Evolutionary conservation across 1,140 invertebrate species (phyloP).

Genomic region (Cephus cinctus): DNA sequence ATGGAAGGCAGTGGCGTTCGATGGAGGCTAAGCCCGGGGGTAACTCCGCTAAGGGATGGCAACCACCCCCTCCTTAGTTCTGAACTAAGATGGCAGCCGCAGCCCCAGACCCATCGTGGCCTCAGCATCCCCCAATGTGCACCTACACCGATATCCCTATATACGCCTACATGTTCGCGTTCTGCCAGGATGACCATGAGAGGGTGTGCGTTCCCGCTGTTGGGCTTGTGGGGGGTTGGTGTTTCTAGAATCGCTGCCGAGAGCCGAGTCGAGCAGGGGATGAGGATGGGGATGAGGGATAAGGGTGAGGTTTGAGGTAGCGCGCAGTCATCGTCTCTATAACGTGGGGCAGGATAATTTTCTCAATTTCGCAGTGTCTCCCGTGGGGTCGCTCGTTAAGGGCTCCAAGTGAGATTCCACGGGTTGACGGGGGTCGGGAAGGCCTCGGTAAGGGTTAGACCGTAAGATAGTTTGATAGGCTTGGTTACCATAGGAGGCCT

Average conservation of each 20-base stretch:
- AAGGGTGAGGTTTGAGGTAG: no score
- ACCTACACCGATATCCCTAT: neutral
- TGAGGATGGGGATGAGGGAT: neutral
- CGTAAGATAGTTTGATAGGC: conserved; percentile 57
- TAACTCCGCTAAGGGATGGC: conserved; percentile 12
- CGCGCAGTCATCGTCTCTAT: conserved; percentile 15
- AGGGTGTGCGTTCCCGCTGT: no score
- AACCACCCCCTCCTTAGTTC: conserved; percentile 50
- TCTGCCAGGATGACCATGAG: no score
- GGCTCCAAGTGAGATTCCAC: conserved; percentile 52
- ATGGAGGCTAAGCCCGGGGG: no score
- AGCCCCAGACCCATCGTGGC: conserved; percentile 13
- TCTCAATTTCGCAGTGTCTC: conserved; percentile 55
- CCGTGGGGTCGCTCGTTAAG: conserved; percentile 53
- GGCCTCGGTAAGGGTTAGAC: conserved; percentile 41
- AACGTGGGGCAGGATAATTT: conserved; percentile 51
- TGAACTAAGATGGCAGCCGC: conserved; percentile 49
- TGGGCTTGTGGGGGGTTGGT: no score
- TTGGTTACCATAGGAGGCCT: conserved; percentile 54
- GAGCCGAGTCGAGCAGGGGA: neutral
- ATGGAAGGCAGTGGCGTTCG: no score
- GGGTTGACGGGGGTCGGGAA: conserved; percentile 31
- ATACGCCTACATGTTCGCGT: neutral
- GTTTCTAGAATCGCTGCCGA: neutral
- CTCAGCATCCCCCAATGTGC: no score